Conservation (phyloP, 2,113 vertebrate species). For the Zosterops borbonicus region DNA sequence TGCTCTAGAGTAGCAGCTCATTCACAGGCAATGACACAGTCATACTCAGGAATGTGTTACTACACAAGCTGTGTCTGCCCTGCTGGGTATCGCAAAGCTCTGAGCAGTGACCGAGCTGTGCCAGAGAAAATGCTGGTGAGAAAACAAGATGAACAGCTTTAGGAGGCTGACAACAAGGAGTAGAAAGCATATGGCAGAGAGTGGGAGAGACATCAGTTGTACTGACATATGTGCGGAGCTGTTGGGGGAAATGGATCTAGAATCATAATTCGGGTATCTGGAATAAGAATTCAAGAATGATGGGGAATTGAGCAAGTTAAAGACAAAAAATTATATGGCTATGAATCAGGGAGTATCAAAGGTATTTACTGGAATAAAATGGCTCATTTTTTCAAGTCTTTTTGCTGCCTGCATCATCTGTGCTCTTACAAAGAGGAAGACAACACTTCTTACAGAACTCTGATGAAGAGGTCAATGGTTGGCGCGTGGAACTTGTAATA, state of each 20-base stretch:
- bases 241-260: neutral
- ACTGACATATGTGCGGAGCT: neutral
- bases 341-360: neutral
- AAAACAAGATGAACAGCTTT: neutral
- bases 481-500: neutral
- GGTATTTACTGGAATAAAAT: neutral
- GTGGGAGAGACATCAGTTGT: neutral
- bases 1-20: neutral
- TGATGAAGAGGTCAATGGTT: neutral
- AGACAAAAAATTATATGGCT: neutral
- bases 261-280: neutral
- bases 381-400: neutral
- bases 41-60: neutral
- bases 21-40: neutral
- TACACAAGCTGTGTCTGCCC: neutral
- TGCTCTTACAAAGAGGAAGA: neutral
- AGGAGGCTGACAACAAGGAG: neutral
- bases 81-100: neutral
- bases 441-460: neutral
- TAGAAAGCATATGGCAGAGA: neutral
- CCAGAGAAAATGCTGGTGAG: neutral
- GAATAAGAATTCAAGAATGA: neutral
- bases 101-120: neutral
- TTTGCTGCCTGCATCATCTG: neutral
- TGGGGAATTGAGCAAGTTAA: neutral